These are phyloP conservation scores for Pseudococcus longispinus DNA, from an alignment of 2,888 invertebrate species.

Conservation along the genomic window DNA sequence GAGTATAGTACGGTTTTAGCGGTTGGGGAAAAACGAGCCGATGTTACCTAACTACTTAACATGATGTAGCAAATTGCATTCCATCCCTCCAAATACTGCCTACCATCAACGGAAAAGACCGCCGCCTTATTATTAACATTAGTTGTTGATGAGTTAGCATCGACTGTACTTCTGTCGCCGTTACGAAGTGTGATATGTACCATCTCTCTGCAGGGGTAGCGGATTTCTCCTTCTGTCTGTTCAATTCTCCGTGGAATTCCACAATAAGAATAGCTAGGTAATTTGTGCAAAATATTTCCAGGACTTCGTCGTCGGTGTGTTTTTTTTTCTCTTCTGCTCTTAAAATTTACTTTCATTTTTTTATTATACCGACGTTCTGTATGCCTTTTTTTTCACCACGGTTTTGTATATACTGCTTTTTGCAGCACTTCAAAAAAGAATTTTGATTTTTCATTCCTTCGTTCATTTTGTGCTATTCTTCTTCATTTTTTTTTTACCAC, in stretches of 20 bases:
- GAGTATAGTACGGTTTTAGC: conserved; percentile 31
- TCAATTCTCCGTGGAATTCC: conserved; percentile 49
- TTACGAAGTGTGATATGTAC: conserved; percentile 47
- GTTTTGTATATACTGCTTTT: background rate
- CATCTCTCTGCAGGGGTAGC: conserved; percentile 38
- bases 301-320: background rate
- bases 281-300: conserved; percentile 54
- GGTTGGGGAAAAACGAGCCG: conserved; percentile 38
- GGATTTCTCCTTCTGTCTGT: conserved; percentile 52
- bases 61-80: conserved; percentile 56
- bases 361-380: conserved; percentile 31
- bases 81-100: conserved; percentile 37
- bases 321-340: conserved; percentile 32
- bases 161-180: conserved; percentile 35
- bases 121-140: conserved; percentile 52
- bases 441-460: conserved; percentile 44
- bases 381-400: background rate
- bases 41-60: conserved; percentile 51
- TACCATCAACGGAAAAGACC: conserved; percentile 47
- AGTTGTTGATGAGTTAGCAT: conserved; percentile 56
- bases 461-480: conserved; percentile 38
- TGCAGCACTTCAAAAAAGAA: conserved; percentile 29
- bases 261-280: conserved; percentile 53
- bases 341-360: conserved; percentile 46
- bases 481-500: background rate